Evolutionary conservation across 2,113 vertebrate species (phyloP).

Genomic region (Cyanoderma ruficeps): DNA sequence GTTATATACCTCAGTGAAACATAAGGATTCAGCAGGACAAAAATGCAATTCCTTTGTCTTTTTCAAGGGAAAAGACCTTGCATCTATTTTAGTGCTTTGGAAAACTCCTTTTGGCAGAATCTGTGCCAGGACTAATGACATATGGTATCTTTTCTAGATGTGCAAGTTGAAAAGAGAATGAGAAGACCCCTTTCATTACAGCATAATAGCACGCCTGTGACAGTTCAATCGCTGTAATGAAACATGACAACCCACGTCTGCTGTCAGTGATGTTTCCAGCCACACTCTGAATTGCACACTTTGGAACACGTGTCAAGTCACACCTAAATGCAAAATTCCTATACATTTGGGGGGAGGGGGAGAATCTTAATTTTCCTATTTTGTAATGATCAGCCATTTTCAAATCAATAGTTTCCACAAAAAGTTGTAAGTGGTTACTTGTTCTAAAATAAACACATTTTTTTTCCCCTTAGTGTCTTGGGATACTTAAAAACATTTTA

Average conservation of each 20-base stretch:
- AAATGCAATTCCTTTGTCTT: constrained; percentile 34
- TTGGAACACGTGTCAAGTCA: constrained; percentile 59
- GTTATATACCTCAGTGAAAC: background rate
- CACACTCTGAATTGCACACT: constrained; percentile 52
- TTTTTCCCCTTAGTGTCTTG: background rate
- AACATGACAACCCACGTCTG: constrained; percentile 65
- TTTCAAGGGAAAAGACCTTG: constrained; percentile 1
- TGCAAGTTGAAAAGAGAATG: constrained; percentile 62
- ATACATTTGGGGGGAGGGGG: background rate
- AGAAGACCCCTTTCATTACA: constrained; percentile 71
- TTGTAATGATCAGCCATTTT: constrained; percentile 21
- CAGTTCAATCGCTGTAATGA: constrained; percentile 70
- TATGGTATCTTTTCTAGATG: constrained; percentile 60
- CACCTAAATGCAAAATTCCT: constrained; percentile 60
- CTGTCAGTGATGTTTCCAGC: constrained; percentile 52
- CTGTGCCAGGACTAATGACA: constrained; percentile 66
- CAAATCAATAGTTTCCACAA: constrained; percentile 24
- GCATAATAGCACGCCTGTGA: constrained; percentile 54
- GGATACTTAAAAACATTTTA: background rate
- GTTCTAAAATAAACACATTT: background rate
- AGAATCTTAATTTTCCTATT: constrained; percentile 38
- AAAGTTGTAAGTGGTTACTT: background rate
- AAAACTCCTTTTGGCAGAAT: constrained; percentile 49
- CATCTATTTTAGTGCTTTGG: constrained; percentile 46
- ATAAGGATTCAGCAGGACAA: background rate